phyloP scores from a whole-genome alignment of 2,113 vertebrate species.

The Oriolus oriolus region DNA sequence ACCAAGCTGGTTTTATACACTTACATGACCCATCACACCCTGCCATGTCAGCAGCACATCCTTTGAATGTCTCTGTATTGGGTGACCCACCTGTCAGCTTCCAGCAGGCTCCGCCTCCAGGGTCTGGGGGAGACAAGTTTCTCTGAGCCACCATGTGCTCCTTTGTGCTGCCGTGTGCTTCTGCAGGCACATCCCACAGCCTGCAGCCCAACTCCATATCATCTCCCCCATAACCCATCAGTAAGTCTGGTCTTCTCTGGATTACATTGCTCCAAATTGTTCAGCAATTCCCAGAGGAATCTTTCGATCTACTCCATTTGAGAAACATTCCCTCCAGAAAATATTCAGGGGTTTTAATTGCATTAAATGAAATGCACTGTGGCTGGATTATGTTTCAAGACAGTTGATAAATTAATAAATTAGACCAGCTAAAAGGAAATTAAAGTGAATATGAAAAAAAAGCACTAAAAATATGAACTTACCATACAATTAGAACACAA shows the following conservation, averaged over 20 bases:
- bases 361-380: slow-evolving; percentile 35
- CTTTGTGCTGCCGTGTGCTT: too few relatives aligned
- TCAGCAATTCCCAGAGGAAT: slow-evolving; percentile 10
- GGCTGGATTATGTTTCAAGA: slow-evolving; percentile 33
- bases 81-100: too few relatives aligned
- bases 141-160: too few relatives aligned
- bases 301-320: background rate
- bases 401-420: slow-evolving; percentile 58
- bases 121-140: too few relatives aligned
- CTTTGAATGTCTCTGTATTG: too few relatives aligned
- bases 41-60: too few relatives aligned
- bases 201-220: too few relatives aligned
- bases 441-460: background rate
- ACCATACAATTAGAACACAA: slow-evolving; percentile 9
- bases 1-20: too few relatives aligned
- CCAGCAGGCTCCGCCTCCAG: too few relatives aligned
- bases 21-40: too few relatives aligned
- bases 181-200: too few relatives aligned
- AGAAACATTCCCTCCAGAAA: slow-evolving; percentile 50
- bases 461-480: background rate
- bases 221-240: too few relatives aligned
- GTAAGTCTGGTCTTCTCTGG: background rate
- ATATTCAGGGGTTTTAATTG: slow-evolving; percentile 41
- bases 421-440: slow-evolving; percentile 9
- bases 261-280: slow-evolving; percentile 14